A percentile compares a stretch with the other conserved stretches of the same genome.
phyloP scores from a whole-genome alignment of 2,113 vertebrate species.

The Loxodonta africana region DNA sequence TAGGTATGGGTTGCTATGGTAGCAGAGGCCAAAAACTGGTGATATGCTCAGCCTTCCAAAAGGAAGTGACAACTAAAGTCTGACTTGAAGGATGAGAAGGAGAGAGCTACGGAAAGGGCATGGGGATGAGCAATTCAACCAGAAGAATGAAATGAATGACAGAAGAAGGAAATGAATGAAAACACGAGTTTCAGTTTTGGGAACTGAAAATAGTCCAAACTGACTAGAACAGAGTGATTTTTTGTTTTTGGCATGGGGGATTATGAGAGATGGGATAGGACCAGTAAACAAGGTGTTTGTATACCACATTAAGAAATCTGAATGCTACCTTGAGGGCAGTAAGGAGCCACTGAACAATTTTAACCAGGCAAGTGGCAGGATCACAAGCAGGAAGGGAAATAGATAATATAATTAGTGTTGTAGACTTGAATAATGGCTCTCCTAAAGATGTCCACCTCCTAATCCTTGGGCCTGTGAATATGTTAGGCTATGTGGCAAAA shows the following conservation, averaged over 20 bases:
- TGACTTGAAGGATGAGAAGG: neutral
- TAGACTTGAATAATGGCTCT: neutral
- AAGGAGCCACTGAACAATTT: neutral
- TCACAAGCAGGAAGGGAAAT: neutral
- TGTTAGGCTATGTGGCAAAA: neutral
- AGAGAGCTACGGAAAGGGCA: neutral
- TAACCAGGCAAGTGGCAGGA: neutral
- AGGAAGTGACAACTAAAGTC: neutral
- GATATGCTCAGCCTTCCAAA: neutral
- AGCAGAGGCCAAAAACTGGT: neutral
- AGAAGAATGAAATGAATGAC: neutral
- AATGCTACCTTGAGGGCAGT: neutral
- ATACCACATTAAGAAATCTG: neutral
- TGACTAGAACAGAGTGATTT: neutral
- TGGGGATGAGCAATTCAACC: neutral
- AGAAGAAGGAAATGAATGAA: neutral
- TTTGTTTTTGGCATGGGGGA: neutral
- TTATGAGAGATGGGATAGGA: neutral
- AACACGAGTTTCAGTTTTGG: neutral
- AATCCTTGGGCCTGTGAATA: too few relatives aligned
- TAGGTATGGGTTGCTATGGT: neutral
- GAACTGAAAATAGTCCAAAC: neutral
- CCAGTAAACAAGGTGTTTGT: neutral
- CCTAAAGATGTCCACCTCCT: too few relatives aligned
- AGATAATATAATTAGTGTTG: neutral